Base-by-base conservation (phyloP, 2,113 vertebrate genomes). In the Macquaria ambigua region DNA sequence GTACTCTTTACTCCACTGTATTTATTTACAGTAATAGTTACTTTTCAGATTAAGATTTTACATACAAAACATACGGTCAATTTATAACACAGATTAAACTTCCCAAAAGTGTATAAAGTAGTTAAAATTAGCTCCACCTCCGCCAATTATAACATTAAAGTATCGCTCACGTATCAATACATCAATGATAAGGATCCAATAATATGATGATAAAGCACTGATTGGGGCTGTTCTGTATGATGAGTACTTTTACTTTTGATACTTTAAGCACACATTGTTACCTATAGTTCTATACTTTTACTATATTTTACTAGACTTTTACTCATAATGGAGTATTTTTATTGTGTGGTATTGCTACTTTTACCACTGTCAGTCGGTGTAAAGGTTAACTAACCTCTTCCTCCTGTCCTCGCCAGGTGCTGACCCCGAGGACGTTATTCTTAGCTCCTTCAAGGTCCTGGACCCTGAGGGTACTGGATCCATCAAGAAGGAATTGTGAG, bases 401-500 rank as follows among this genome's bases (percentile, higher is more conserved):
- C 62, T 20, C 23, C 9, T 77, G 46, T 63, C 8, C 5, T 78
- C 31, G 3, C 25, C 82, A 98, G 97, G 97, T 90, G 97, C 97
- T 5, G 97, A 98, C 88, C 97, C 97, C 3, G 97, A 98, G 93
- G 97, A 98, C 28, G 97, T 97, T 58, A 98, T 98, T 83, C 95
- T 97, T 15, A 91, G 94, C 67, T 94, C 97, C 84, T 98, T 98
- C 94, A 98, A 98, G 94, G 94, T 98, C 73, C 95, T 98, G 94
- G 97, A 98, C 95, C 97, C 96, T 5, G 96, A 97, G 53, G 97
- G 75, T 66, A 95, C 97, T 15, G 97, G 97, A 85, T 76, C 63
- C 87, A 97, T 98, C 94, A 98, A 98, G 96, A 97, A 97, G 94
- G 72, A 96, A 79, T 98, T 98, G 97, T 98, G 87, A 97, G 97